Percentiles rank a stretch among this genome's conserved stretches.
Conservation (phyloP, 1,140 invertebrate species). For the Drosophila tristis region DNA sequence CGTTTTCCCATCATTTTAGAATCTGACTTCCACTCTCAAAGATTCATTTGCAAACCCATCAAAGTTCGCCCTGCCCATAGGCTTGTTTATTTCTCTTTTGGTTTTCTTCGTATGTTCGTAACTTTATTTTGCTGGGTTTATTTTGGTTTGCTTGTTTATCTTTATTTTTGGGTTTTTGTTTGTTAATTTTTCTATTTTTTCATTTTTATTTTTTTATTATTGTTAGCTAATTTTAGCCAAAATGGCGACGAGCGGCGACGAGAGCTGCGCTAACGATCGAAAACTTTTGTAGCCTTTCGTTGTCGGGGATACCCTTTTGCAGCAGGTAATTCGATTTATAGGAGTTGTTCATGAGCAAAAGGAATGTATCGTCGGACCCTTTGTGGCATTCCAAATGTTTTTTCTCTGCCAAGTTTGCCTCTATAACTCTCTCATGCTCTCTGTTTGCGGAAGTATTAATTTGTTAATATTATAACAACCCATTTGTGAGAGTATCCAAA, state of each 20-base stretch:
- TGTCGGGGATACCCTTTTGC: too few species aligned
- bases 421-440: too few species aligned
- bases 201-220: conserved; percentile 39
- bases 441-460: too few species aligned
- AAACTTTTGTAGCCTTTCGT: conserved; percentile 40
- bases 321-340: too few species aligned
- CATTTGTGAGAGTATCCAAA: too few species aligned
- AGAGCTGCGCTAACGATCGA: conserved; percentile 56
- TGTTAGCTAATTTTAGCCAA: conserved; percentile 79
- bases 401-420: too few species aligned
- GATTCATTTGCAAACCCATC: neutral
- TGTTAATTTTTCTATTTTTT: conserved; percentile 16
- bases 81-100: conserved; percentile 15
- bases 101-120: conserved; percentile 42
- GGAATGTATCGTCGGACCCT: too few species aligned
- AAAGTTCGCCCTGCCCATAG: conserved; percentile 3
- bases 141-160: conserved; percentile 54
- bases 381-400: too few species aligned
- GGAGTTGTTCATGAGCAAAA: too few species aligned
- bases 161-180: conserved; percentile 22
- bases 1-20: too few species aligned
- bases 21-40: too few species aligned
- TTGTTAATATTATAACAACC: too few species aligned
- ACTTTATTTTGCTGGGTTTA: conserved; percentile 33
- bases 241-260: conserved; percentile 50